Base-by-base conservation (phyloP, 2,888 invertebrate genomes). In the Drosophila prostipennis region DNA sequence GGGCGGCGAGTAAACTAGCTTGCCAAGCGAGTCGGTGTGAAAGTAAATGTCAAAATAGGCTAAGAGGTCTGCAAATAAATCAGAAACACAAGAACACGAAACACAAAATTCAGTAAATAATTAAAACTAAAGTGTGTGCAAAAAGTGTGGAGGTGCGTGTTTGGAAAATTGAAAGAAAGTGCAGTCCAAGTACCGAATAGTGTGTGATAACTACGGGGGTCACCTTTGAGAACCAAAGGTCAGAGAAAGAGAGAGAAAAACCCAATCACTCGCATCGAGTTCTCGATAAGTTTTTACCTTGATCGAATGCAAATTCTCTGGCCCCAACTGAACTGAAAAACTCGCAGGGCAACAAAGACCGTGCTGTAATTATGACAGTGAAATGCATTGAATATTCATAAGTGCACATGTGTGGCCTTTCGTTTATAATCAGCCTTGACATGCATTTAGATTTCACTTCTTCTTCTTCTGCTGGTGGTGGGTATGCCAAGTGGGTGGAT, bases 11-110 rank as follows among this genome's bases (percentile, higher is more conserved):
- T 94, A 94, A 87, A 91, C 90, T 82, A 90, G 94, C 79, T 94
- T 94, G 91, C 96, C 96, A 89, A 94, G 93, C 85, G 95, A 94
- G 93, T 96, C 95, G 91, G 95, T 95, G 89, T 96, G 96, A 93
- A 95, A 95, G 92, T 94, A 93, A 92, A 95, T 93, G 92, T 94
- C 94, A 93, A 94, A 94, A 94, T 94, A 95, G 93, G 95, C 94
- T 93, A 94, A 93, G 91, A 95, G 93, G 93, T 95, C 95, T 95
- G 95, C 91, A 95, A 95, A 92, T 90, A 90, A 90, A 70, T 67
- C 72, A 55, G 49, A 54, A 60, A 60, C 71, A 70, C 57, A 58
- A 40, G 16, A 36, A 37, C 57, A 54, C 42, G 40, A 46, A 71
- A 55, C 55, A 42, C 55, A 70, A 59, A 45, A 40, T 48, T 64